phyloP scores from a whole-genome alignment of 2,797 vertebrate species.

The Aeoliscus strigatus region DNA sequence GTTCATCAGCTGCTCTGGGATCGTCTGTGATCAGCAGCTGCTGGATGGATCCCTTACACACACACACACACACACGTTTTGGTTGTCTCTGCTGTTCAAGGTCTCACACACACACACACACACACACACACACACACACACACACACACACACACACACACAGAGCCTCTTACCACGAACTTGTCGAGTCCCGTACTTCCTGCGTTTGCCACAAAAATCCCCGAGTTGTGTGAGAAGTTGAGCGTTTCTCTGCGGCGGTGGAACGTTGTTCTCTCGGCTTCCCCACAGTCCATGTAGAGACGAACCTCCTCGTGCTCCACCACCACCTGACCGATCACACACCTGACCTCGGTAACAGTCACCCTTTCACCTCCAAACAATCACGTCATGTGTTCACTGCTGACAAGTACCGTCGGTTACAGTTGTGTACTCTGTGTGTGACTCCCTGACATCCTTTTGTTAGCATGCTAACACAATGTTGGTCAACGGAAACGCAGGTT shows the following conservation, averaged over 20 bases:
- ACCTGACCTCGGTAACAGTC: no score
- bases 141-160: constrained; percentile 1
- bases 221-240: constrained; percentile 79
- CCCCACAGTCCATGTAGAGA: constrained; percentile 86
- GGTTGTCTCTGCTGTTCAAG: no score
- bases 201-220: constrained; percentile 86
- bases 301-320: constrained; percentile 74
- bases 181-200: constrained; percentile 81
- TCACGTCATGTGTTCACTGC: no score
- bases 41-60: constrained; percentile 89
- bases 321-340: no score
- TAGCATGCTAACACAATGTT: no score
- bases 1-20: constrained; percentile 75
- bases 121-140: background rate
- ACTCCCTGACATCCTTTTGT: no score
- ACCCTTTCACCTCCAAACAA: no score
- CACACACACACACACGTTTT: no score
- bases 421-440: no score
- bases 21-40: constrained; percentile 82
- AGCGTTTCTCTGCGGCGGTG: constrained; percentile 67
- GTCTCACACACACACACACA: background rate
- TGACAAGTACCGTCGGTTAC: no score
- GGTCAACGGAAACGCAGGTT: no score
- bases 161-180: constrained; percentile 78
- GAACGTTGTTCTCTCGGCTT: constrained; percentile 73